Evolutionary conservation across 1,140 invertebrate species (phyloP).

Genomic region (Apis laboriosa): DNA sequence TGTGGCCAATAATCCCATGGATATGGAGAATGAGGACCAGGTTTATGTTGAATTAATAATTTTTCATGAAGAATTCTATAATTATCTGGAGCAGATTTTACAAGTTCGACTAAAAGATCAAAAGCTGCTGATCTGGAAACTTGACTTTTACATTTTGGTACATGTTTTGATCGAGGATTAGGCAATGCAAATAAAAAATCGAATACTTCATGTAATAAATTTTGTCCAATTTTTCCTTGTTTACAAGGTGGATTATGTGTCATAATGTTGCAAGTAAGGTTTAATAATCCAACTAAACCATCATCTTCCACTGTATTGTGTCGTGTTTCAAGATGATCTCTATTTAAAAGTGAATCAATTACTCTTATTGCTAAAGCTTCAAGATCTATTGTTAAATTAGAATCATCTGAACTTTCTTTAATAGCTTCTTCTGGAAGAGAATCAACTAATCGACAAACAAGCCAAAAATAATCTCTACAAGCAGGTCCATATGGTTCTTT

Average conservation of each 20-base stretch:
- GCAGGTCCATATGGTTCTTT: conserved; percentile 96
- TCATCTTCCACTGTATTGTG: conserved; percentile 93
- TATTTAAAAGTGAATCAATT: conserved; percentile 86
- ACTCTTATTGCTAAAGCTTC: conserved; percentile 89
- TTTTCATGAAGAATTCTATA: conserved; percentile 91
- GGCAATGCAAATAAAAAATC: conserved; percentile 94
- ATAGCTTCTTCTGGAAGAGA: conserved; percentile 90
- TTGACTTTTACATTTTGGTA: conserved; percentile 96
- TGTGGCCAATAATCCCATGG: conserved; percentile 99
- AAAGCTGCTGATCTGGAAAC: conserved; percentile 93
- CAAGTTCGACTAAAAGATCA: conserved; percentile 93
- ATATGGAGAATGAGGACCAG: conserved; percentile 91
- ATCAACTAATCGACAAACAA: conserved; percentile 93
- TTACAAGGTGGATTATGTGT: conserved; percentile 95
- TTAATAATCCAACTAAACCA: conserved; percentile 93
- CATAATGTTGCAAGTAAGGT: conserved; percentile 91
- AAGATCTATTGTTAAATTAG: conserved; percentile 84
- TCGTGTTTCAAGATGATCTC: conserved; percentile 91
- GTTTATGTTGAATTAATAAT: conserved; percentile 92
- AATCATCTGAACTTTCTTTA: conserved; percentile 84
- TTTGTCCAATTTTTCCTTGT: conserved; percentile 88
- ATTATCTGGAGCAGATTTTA: conserved; percentile 91
- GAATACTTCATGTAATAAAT: conserved; percentile 89
- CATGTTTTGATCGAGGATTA: conserved; percentile 89
- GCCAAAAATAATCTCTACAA: conserved; percentile 96